These are phyloP conservation scores for Drosophila nigricruria DNA, from an alignment of 2,888 invertebrate genomes.

Conservation along the genomic window DNA sequence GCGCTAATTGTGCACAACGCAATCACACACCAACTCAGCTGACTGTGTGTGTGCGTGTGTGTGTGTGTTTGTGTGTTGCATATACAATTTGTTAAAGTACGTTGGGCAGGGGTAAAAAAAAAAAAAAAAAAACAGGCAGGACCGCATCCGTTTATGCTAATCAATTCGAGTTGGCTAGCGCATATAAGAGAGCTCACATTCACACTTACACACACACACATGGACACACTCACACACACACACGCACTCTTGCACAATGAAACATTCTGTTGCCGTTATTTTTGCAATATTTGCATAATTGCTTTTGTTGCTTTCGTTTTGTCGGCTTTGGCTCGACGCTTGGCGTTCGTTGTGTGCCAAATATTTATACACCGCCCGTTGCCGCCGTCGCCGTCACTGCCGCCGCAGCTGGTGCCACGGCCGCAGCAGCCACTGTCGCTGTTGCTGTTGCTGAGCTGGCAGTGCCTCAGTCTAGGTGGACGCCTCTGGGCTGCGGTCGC, in stretches of 20 bases:
- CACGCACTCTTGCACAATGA: constrained; percentile 19
- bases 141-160: constrained; percentile 62
- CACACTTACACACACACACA: constrained; percentile 9
- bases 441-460: constrained; percentile 11
- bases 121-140: constrained; percentile 41
- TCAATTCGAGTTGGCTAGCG: constrained; percentile 53
- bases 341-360: constrained; percentile 48
- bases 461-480: constrained; percentile 32
- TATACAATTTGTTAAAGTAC: constrained; percentile 40
- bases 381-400: not conserved
- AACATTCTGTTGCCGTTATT: constrained; percentile 65
- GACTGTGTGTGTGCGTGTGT: constrained; percentile 22
- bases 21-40: constrained; percentile 25
- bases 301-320: constrained; percentile 72
- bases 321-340: constrained; percentile 50
- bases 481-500: constrained; percentile 48
- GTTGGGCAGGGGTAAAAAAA: constrained; percentile 20
- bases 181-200: constrained; percentile 26
- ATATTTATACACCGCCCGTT: constrained; percentile 55
- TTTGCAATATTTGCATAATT: constrained; percentile 75
- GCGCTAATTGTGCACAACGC: constrained; percentile 65
- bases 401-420: not conserved
- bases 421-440: not conserved
- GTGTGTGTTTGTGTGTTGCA: constrained; percentile 39
- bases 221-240: constrained; percentile 11